Conservation (phyloP, 2,113 vertebrate species). For the Azemiops feae region DNA sequence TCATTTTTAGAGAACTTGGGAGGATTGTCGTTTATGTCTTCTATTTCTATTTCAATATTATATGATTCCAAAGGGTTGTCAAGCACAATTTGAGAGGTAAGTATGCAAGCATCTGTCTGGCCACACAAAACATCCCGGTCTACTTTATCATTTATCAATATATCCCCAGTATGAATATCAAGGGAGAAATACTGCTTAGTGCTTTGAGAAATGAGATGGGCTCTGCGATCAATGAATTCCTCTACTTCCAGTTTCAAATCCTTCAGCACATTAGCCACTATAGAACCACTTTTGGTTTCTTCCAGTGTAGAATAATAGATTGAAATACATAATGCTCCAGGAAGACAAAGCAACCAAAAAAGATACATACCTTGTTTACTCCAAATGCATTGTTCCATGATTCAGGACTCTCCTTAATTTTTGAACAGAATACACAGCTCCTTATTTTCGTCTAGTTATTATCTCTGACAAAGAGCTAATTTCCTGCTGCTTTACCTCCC, state of each 20-base stretch:
- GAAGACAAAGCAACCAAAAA: constrained; percentile 26
- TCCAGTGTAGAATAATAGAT: constrained; percentile 71
- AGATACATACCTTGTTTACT: constrained; percentile 52
- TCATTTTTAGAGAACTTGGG: constrained; percentile 41
- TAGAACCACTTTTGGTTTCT: constrained; percentile 68
- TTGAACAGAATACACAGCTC: not conserved
- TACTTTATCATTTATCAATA: constrained; percentile 73
- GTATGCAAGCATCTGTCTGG: constrained; percentile 53
- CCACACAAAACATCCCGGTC: constrained; percentile 79
- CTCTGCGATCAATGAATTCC: constrained; percentile 69
- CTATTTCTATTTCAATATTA: constrained; percentile 66
- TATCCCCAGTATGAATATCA: constrained; percentile 68
- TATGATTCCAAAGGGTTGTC: constrained; percentile 69
- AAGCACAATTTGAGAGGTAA: constrained; percentile 65
- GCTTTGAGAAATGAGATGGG: constrained; percentile 70
- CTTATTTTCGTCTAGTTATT: too few species aligned
- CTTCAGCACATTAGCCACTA: constrained; percentile 56
- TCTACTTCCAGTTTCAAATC: constrained; percentile 72
- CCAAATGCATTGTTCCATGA: not conserved
- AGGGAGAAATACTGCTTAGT: constrained; percentile 68
- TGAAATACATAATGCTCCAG: constrained; percentile 34
- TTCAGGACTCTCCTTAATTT: not conserved
- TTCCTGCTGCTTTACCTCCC: constrained; percentile 45
- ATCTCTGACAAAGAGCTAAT: constrained; percentile 73
- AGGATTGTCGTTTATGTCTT: constrained; percentile 63